Base-by-base conservation (phyloP, 2,888 invertebrate species). In the Aproaerema taeniolella region DNA sequence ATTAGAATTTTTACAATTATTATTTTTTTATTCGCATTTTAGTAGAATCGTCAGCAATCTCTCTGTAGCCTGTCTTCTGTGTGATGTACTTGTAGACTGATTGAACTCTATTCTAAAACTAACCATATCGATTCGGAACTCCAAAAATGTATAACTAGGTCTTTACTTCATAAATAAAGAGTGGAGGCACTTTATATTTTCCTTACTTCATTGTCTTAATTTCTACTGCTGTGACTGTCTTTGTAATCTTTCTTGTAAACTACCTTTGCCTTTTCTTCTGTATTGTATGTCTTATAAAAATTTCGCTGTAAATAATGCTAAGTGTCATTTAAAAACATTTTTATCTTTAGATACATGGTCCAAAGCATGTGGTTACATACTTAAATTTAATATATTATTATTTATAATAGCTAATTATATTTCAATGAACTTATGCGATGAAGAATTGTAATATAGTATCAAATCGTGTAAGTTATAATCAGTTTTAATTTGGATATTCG, bases 241-340 rank as follows among this genome's bases (percentile, higher is more conserved):
- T n/a, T n/a, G n/a, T n/a, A n/a, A n/a, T n/a, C n/a, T n/a, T n/a
- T n/a, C n/a, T n/a, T n/a, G n/a, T n/a, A n/a, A n/a, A n/a, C n/a
- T n/a, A 20, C 7, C 20, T 20, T 11, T 20, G 30, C 12, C 9
- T 37, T 42, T 48, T 49, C 50, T 49, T 49, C 52, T 51, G 43
- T 42, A 16, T 47, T 49, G 38, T 42, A 41, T 25, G 16, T 28
- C 14, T 24, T 25, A 25, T 31, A 12, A 29, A 49, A 42, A 54
- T 55, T 55, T 53, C 49, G 72, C 73, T 71, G 73, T 73, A 73
- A 36, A 69, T 70, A 26, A 14, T n/a, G 61, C 64, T 59, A 42
- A 46, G 39, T 53, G 47, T 58, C 45, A 43, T 50, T 55, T 53
- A 49, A 50, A 54, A 42, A 12, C 53, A 52, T 59, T 58, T 26